Base-by-base conservation (phyloP, 2,113 vertebrate genomes). In the Hippoglossus stenolepis region DNA sequence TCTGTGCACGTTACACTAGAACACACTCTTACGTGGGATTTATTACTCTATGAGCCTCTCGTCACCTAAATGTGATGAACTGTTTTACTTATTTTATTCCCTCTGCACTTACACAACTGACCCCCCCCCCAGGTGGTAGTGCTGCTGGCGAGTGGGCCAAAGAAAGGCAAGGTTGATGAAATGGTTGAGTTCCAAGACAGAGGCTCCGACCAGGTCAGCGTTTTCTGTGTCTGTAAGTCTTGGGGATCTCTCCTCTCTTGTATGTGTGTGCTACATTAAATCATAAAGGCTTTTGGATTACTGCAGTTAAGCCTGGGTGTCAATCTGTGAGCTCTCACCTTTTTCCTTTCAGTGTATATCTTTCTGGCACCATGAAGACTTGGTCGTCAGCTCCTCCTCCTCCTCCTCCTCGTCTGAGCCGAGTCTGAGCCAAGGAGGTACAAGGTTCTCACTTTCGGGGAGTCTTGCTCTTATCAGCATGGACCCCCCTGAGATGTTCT, bases 181-280 rank as follows among this genome's bases (percentile, higher is more conserved):
- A 71, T 28, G 60, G 80, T 63, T 65, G 54, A 57, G 72, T 77
- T 73, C 74, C 51, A 77, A 71, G 81, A 85, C 80, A 21, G 75
- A 85, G 58, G 59, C 73, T 77, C 69, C 66, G 80, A 79, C 82
- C 68, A 77, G 65, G 86, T 91, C 87, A 89, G 89, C 86, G 89
- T 68, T 86, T 54, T 86, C 69, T 87, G 57, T 43, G 65, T 59
- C 64, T 64, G 77, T 64, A 65, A 71, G 57, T 77, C 62, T 51
- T 2, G 75, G 35, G 77, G 78, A 43, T 65, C 3, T 1, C 38
- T 70, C 82, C 82, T 70, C 73, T 68, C 57, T 62, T 65, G 49
- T 69, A 14, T 56, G 62, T 17, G 51, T 54, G 70, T 63, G 65
- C 28, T 24, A 82, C 17, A 58, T 57, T 17, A 9, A 72, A 62